Percentiles rank a stretch among this genome's conserved stretches.
Conservation (phyloP, 1,140 invertebrate species). For the Meloidogyne chitwoodi region DNA sequence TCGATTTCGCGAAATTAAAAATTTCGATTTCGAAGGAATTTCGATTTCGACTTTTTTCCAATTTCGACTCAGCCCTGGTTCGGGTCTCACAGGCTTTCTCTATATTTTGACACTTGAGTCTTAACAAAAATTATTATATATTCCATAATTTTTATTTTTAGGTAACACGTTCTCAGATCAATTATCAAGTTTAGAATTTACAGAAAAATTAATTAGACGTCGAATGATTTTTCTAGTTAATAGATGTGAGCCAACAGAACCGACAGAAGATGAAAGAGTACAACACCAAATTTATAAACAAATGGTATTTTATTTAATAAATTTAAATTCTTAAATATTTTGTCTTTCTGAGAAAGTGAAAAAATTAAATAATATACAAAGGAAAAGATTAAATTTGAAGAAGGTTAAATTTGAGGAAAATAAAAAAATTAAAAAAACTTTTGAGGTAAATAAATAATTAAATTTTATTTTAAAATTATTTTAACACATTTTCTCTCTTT, state of each 20-base stretch:
- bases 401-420: background rate
- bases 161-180: slow-evolving; percentile 78
- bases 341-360: background rate
- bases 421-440: background rate
- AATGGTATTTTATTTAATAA: background rate
- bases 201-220: slow-evolving; percentile 72
- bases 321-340: no score
- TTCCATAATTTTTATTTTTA: slow-evolving; percentile 54
- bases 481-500: no score
- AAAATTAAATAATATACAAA: background rate
- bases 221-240: slow-evolving; percentile 65
- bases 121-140: no score
- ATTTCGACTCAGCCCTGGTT: no score
- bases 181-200: slow-evolving; percentile 78
- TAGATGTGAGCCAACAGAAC: slow-evolving; percentile 38
- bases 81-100: no score
- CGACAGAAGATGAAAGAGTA: slow-evolving; percentile 43
- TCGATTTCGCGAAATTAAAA: no score
- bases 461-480: background rate
- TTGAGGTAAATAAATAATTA: background rate
- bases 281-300: background rate
- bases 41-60: no score
- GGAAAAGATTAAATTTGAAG: background rate
- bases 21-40: no score
- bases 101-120: background rate